Conservation (phyloP, 2,888 invertebrate species). For the Bedellia somnulentella region DNA sequence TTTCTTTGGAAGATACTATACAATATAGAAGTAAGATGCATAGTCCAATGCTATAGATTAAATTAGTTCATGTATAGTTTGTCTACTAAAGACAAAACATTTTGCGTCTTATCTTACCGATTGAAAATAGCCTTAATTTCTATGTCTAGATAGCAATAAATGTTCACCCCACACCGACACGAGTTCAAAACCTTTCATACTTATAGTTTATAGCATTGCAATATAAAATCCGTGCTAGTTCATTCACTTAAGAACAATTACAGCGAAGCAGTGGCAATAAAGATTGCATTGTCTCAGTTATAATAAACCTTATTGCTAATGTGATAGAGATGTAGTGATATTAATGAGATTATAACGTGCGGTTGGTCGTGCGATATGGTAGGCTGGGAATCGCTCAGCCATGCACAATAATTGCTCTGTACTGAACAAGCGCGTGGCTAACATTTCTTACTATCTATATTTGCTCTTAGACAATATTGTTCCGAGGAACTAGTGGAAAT, state of each 20-base stretch:
- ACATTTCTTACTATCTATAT: conserved; percentile 33
- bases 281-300: conserved; percentile 8
- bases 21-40: no score
- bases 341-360: conserved; percentile 18
- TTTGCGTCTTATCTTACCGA: no score
- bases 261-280: conserved; percentile 15
- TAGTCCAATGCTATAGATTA: no score
- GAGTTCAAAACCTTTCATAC: no score
- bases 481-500: conserved; percentile 24
- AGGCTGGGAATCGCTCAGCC: conserved; percentile 38
- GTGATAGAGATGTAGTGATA: conserved; percentile 15
- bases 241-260: conserved; percentile 48
- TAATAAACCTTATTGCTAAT: conserved; percentile 12
- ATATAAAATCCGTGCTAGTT: conserved; percentile 31
- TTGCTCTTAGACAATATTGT: conserved; percentile 22
- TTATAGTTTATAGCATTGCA: conserved; percentile 22
- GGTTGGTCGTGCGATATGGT: conserved; percentile 42
- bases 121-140: no score
- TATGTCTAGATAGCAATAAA: no score
- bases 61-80: no score
- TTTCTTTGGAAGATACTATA: no score
- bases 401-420: conserved; percentile 31
- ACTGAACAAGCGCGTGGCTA: conserved; percentile 15
- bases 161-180: no score
- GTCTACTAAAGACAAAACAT: no score